Evolutionary conservation across 1,140 invertebrate species (phyloP), one percentile per base, ranked within the genome.

Genomic region (Drosophila busckii): DNA sequence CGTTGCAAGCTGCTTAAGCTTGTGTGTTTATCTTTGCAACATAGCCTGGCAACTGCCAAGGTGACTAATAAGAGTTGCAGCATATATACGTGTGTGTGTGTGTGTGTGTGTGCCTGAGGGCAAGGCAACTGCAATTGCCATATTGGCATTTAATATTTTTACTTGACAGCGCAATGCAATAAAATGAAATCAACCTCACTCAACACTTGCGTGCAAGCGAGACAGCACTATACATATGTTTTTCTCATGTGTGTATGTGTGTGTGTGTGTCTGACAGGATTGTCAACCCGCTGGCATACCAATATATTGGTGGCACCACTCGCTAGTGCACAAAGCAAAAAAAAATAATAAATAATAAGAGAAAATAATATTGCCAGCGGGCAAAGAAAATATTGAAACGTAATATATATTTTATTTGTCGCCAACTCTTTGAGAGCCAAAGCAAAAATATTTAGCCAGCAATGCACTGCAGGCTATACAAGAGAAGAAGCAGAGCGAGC

Each of bases 391-490:
- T 70, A 71, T 80, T 65, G 75, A 69, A 82, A n/a, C 68, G 66
- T 82, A 59, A 69, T 73, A 73, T 73, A 52, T 63, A 28, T 28
- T 55, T 66, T 49, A 38, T 40, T 55, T 61, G 37, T 65, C 55
- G 50, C 71, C 62, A 78, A 62, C 60, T 41, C 44, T 60, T 68
- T 60, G 80, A 60, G 75, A 69, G 63, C 34, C 62, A 52, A 54
- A 71, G 69, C 63, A 56, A 82, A 54, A 80, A 80, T 82, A 80
- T 80, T 80, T 80, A 68, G 50, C 34, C 29, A 67, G 41, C 35
- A 19, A 19, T 26, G 25, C 22, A 61, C 52, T 28, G 52, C 52
- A 37, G 16, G 40, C 28, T 28, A 62, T 37, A 15, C 37, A 22
- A 42, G 41, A 23, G 8, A 22, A 15, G 28, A 32, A 10, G 16